Base-by-base conservation (phyloP, 1,140 invertebrate species). In the Pseudomyrmex flavicornis region DNA sequence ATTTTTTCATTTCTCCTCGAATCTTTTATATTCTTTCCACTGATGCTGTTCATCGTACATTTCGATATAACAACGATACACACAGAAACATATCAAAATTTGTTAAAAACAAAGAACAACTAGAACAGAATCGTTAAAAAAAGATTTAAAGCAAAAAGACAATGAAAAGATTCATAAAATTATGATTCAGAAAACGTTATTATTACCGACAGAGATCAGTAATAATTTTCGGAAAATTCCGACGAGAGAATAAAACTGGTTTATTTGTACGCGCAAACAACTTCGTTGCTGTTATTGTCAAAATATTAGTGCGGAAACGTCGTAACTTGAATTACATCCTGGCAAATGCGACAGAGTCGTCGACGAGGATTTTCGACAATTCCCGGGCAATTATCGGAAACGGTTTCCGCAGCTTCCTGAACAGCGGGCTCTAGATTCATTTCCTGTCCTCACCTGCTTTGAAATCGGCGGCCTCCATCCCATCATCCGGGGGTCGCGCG, bases 371-470 rank as follows among this genome's bases (percentile, higher is more conserved):
- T 88, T 87, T 87, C 86, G 80, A 84, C 82, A 69, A 87, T 52
- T 84, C 74, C 15, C 44, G 63, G 13, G 73, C 86, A 85, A 88
- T 88, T 88, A 88, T 87, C 65, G 58, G 59, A 79, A 48, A 85
- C 63, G 76, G 83, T 76, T 74, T 74, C 56, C 61, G 58, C 76
- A 73, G 85, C 73, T 87, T 87, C 65, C 82, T 77, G 85, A 87
- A 74, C 85, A 80, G 52, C 56, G 50, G 35, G 65, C 74, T 75
- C 75, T 83, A 63, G 59, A 74, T 85, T 89, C 88, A 83, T 88
- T 88, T 89, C 87, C 88, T 70, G 70, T 86, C 70, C 66, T 84
- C 84, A 77, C 61, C 87, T 79, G 75, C 72, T 76, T 85, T 76
- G 72, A 73, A 82, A 86, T 84, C 84, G 52, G 72, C 59, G 44